Conservation (phyloP, 2,113 vertebrate species). For the Chaetura pelagica region DNA sequence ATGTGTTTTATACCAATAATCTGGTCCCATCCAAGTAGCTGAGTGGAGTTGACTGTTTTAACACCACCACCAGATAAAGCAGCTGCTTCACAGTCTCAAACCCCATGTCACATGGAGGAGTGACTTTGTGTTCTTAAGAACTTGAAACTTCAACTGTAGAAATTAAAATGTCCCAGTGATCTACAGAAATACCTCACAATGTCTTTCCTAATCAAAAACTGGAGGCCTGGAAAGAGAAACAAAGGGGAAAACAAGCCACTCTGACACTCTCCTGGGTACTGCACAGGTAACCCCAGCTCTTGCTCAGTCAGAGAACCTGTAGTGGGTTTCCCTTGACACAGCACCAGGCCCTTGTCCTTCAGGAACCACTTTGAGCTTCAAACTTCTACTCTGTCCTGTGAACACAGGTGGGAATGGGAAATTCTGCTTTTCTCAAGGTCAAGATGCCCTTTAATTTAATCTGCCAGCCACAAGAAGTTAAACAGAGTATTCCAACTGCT, state of each 20-base stretch:
- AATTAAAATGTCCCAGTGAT: not conserved
- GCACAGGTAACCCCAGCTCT: not conserved
- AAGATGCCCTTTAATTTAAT: not conserved
- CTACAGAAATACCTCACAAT: not conserved
- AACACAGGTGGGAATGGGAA: not conserved
- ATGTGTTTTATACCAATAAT: not conserved
- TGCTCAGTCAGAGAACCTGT: not conserved
- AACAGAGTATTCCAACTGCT: not conserved
- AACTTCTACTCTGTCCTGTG: not conserved
- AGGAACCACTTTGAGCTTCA: not conserved
- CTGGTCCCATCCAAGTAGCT: not conserved
- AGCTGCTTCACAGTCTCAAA: not conserved
- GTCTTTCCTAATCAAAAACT: not conserved
- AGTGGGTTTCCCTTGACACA: accelerated
- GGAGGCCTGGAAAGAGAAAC: not conserved
- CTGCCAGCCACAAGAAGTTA: not conserved
- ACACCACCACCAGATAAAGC: not conserved
- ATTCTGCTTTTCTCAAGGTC: not conserved
- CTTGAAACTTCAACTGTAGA: not conserved
- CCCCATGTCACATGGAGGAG: not conserved
- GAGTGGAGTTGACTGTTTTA: not conserved
- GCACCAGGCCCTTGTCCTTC: not conserved
- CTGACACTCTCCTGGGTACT: too few relatives aligned
- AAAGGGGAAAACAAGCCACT: accelerated
- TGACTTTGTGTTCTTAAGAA: not conserved